These are phyloP conservation scores for Falco concolor DNA, from an alignment of 2,797 vertebrate genomes.

Conservation along the genomic window DNA sequence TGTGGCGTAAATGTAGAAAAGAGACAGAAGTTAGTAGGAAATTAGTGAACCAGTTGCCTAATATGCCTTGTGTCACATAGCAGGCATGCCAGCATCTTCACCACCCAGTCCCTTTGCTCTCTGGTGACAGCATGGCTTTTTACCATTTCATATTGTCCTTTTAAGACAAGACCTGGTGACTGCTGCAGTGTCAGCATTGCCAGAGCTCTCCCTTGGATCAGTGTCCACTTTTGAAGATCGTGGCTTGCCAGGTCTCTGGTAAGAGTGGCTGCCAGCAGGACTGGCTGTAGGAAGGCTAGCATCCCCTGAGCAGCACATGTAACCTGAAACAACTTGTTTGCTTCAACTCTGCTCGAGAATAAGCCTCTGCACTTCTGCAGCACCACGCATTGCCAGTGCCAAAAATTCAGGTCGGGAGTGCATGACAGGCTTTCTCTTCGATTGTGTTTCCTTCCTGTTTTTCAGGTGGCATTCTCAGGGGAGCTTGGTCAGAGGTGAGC, in stretches of 20 bases:
- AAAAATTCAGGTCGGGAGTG: neutral
- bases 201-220: neutral
- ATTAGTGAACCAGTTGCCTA: neutral
- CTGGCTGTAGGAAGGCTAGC: neutral
- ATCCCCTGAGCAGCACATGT: neutral
- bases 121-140: neutral
- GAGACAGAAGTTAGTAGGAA: slow-evolving; percentile 1
- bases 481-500: fast-evolving
- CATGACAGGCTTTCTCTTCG: neutral
- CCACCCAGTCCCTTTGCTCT: neutral
- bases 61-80: neutral
- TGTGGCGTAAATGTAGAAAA: slow-evolving; percentile 2
- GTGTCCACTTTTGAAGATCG: neutral
- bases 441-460: neutral
- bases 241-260: neutral
- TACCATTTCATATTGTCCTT: neutral
- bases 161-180: neutral
- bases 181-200: neutral
- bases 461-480: neutral
- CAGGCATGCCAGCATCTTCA: slow-evolving; percentile 31
- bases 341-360: neutral
- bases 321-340: fast-evolving
- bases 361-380: neutral
- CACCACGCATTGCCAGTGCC: neutral
- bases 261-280: neutral